Evolutionary conservation across 2,113 vertebrate genomes (phyloP).

Genomic region (Dascyllus trimaculatus): DNA sequence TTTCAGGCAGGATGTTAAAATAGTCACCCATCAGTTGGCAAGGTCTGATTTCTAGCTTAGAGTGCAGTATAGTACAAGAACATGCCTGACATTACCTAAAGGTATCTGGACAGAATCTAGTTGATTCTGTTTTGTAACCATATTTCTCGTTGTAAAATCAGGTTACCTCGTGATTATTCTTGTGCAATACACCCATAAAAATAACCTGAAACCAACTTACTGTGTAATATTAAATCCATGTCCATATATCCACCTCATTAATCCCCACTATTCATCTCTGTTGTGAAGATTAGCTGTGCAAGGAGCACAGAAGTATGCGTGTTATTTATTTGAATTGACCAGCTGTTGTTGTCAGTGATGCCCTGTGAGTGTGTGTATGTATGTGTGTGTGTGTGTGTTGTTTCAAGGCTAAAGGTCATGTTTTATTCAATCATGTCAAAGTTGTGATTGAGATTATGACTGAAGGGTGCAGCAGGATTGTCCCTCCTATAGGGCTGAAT

Average conservation of each 20-base stretch:
- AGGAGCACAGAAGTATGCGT: slow-evolving; percentile 48
- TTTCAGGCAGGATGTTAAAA: not conserved
- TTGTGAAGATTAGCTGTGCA: slow-evolving; percentile 72
- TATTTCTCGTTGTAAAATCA: slow-evolving; percentile 38
- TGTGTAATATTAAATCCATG: slow-evolving; percentile 54
- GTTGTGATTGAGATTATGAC: slow-evolving; percentile 56
- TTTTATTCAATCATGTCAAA: slow-evolving; percentile 67
- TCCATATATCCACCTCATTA: slow-evolving; percentile 64
- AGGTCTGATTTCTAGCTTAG: not conserved
- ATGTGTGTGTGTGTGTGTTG: slow-evolving; percentile 43
- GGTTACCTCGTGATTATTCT: slow-evolving; percentile 54
- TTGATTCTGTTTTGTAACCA: slow-evolving; percentile 7
- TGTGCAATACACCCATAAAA: slow-evolving; percentile 28
- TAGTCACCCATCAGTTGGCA: not conserved
- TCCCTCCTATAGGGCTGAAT: not conserved
- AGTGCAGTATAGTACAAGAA: not conserved
- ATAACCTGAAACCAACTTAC: slow-evolving; percentile 36
- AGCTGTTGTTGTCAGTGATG: slow-evolving; percentile 65
- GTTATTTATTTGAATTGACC: slow-evolving; percentile 70
- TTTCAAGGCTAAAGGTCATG: slow-evolving; percentile 43
- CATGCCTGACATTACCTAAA: not conserved
- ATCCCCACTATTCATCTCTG: slow-evolving; percentile 65
- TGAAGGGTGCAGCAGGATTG: not conserved
- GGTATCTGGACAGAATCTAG: not conserved
- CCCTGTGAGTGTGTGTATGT: slow-evolving; percentile 36